Evolutionary conservation across 1,140 invertebrate genomes (phyloP), one percentile per base, ranked within the genome.

Genomic region (Hestina assimilis): DNA sequence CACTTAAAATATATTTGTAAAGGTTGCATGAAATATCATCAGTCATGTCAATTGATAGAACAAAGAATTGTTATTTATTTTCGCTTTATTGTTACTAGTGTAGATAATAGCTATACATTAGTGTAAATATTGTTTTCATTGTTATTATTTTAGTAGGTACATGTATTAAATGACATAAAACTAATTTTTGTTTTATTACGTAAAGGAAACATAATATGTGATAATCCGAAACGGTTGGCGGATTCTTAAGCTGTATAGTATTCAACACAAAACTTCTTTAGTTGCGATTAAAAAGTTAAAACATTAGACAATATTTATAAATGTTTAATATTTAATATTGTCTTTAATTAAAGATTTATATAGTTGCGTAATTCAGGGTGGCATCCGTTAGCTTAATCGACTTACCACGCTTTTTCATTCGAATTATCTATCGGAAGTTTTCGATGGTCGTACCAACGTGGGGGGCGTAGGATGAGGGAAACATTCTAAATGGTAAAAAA

Each of bases 81-180:
- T 72, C 59, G 47, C 61, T 75, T 70, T 67, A 66, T 61, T 73
- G 70, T 77, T 76, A 68, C 56, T 69, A 52, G 55, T 50, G 64
- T 75, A 71, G 59, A 66, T 67, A 63, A 47, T 61, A 48, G 24
- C 42, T 55, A 54, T 51, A 47, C 55, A 67, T 60, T 47, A 28
- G 66, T 86, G 83, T 86, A 83, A 81, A 86, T 86, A 83, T 73
- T 77, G 73, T 83, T 86, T 60, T 73, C 63, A 71, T 75, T 83
- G 76, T 83, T 76, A 76, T 75, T 69, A 62, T 60, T 72, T 71
- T 56, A 72, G 66, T 74, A 79, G 72, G 54, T 71, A 63, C n/a
- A n/a, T n/a, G n/a, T 73, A 83, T 83, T 81, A 77, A 82, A 80
- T 68, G 52, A 52, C 70, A 68, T 68, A 57, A 56, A 66, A 19